Base-by-base conservation (phyloP, 2,797 vertebrate species). In the Sebastes hubbsi region DNA sequence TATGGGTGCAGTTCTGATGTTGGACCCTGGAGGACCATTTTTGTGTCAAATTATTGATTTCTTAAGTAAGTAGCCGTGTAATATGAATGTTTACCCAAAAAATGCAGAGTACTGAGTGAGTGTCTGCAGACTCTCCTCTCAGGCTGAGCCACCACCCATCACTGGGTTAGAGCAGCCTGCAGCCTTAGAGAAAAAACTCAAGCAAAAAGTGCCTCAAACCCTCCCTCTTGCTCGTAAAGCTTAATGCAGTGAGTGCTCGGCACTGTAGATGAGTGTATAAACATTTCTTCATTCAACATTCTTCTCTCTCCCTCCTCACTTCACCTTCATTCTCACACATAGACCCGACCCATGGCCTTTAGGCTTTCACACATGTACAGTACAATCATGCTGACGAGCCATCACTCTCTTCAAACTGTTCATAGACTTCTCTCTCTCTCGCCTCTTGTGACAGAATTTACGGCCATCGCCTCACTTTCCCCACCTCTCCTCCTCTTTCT, bases 381-480 rank as follows among this genome's bases (percentile, higher is more conserved):
- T 54, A 52, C 56, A 71, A 52, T 77, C 69, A 58, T 2, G 14
- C 42, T 38, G 24, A 52, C 30, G 3, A n/a, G 49, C 65, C 61
- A 64, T 84, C 69, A 63, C 68, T 72, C 77, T 65, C 64, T 60
- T 78, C 55, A 71, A 60, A 30, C 74, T 56, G 61, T 72, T 68
- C 66, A 88, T 81, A 70, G 74, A 60, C 75, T 20, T 79, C 22
- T 63, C 11, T 22, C 11, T 24, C 54, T 32, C 27, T 2, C 34
- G 5, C 73, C 74, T 80, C 64, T 12, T 58, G 81, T 38, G 32
- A 70, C 64, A 69, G 71, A 82, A 84, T 86, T 84, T 87, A 87
- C 6, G 0, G 24, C 18, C 61, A 20, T 6, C 24, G 24, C 1
- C 14, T 61, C 3, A 0, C 73, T 72, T 77, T 81, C 22, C 60